Evolutionary conservation across 2,888 invertebrate genomes (phyloP), one percentile per base, ranked within the genome.

Genomic region (Litoditis marina): DNA sequence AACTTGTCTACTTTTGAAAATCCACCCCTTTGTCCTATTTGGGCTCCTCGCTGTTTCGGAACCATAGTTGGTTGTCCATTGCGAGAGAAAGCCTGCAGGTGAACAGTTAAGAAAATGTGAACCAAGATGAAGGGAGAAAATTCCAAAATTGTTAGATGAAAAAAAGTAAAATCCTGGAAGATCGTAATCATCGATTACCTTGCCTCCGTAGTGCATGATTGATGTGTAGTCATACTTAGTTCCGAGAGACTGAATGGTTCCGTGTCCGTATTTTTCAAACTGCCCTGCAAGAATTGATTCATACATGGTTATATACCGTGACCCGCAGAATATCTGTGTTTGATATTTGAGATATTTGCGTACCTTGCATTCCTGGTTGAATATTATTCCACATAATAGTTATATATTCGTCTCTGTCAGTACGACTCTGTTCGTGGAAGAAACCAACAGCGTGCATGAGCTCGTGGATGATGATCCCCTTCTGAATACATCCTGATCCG

Each of bases 391-490:
- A 82, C 34, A 74, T 54, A 32, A 82, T 82, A 16, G 79, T 77
- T 63, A 82, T 79, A 61, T 70, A 80, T 49, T 73, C 73, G 59
- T 82, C 82, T 22, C 81, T 68, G 58, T 79, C 76, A 3, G 76
- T 76, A 56, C 76, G 25, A 63, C 77, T 69, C 64, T 76, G 76
- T 34, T 77, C 76, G 59, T 82, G 82, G 71, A 82, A 82, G 62
- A 82, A 81, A 27, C 82, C 82, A 30, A 80, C 79, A 1, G 81
- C 80, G 59, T 82, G 82, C 81, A 81, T 81, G 66, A 82, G 46
- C 39, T 78, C 76, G 65, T 82, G 81, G 25, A 81, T 76, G 63
- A 82, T 81, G 63, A 80, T 81, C 36, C 82, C 82, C 53, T 80
- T 81, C 61, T 82, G 81, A 25, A 82, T 79, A 67, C 82, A 82